Conservation (phyloP, 2,797 vertebrate genomes). For the Knipowitschia caucasica region DNA sequence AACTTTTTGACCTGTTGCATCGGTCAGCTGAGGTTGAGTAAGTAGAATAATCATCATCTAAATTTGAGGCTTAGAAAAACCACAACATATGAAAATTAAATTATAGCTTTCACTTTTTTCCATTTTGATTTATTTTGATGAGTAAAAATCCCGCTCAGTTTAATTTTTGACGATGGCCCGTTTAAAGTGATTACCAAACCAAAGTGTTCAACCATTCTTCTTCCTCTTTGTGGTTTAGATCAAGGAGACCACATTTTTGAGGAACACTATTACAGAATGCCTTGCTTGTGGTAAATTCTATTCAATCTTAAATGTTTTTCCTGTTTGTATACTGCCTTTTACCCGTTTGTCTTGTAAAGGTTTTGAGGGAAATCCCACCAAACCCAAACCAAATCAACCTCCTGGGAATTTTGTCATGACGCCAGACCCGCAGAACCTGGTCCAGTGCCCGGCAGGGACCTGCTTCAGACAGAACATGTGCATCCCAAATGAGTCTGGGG, state of each 20-base stretch:
- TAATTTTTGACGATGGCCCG: too few relatives aligned
- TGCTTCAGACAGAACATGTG: slow-evolving; percentile 90
- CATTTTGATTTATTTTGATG: too few relatives aligned
- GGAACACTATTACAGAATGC: slow-evolving; percentile 90
- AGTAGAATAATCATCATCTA: not conserved
- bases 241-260: slow-evolving; percentile 90
- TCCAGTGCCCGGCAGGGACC: slow-evolving; percentile 77
- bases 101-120: too few relatives aligned
- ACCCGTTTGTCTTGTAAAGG: slow-evolving; percentile 35
- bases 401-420: slow-evolving; percentile 9
- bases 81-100: not conserved
- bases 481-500: slow-evolving; percentile 72
- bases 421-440: slow-evolving; percentile 14
- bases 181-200: too few relatives aligned
- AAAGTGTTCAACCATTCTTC: too few relatives aligned
- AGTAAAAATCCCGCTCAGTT: too few relatives aligned
- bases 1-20: not conserved
- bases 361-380: slow-evolving; percentile 40
- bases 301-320: not conserved
- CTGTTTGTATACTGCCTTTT: slow-evolving; percentile 4
- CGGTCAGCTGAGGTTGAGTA: not conserved
- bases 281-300: slow-evolving; percentile 86
- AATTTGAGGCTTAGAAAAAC: not conserved
- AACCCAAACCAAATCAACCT: slow-evolving; percentile 21
- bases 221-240: slow-evolving; percentile 72